Percentiles rank a stretch among this genome's conserved stretches.
Conservation (phyloP, 2,888 invertebrate genomes). For the Podabrus alpinus region DNA sequence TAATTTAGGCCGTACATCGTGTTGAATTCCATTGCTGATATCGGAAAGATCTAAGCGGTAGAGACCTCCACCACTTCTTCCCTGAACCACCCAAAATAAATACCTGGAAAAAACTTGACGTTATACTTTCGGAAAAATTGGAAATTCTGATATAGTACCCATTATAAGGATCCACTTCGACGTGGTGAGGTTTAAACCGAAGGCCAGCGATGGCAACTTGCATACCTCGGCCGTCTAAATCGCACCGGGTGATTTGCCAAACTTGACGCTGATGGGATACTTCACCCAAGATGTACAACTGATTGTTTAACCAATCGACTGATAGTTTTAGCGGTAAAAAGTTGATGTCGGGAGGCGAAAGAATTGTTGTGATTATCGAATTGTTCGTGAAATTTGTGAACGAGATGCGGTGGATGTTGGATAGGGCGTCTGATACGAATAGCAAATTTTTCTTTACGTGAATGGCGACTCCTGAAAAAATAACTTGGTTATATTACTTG, state of each 20-base stretch:
- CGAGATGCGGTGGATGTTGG: conserved; percentile 59
- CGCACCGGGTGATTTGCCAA: conserved; percentile 79
- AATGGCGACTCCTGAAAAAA: conserved; percentile 70
- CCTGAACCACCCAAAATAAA: conserved; percentile 75
- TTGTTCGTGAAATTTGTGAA: conserved; percentile 54
- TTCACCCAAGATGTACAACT: conserved; percentile 81
- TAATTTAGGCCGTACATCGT: conserved; percentile 67
- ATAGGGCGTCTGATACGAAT: conserved; percentile 78
- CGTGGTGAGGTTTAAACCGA: conserved; percentile 71
- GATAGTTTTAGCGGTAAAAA: conserved; percentile 74
- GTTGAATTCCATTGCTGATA: conserved; percentile 74
- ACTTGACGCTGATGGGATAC: conserved; percentile 56
- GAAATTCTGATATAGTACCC: conserved; percentile 64
- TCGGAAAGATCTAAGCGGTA: conserved; percentile 78
- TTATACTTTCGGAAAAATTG: not conserved
- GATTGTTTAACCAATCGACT: conserved; percentile 87
- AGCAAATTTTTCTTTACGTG: conserved; percentile 74
- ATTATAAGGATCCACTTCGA: conserved; percentile 91
- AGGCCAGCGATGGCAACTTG: conserved; percentile 74
- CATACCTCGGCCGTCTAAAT: conserved; percentile 72
- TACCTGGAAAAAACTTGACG: conserved; percentile 59
- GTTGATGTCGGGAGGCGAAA: conserved; percentile 62
- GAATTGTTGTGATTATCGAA: conserved; percentile 56
- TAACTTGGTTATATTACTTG: not conserved
- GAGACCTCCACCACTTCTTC: conserved; percentile 65